Conservation (phyloP, 2,113 vertebrate species). For the Zingel zingel region DNA sequence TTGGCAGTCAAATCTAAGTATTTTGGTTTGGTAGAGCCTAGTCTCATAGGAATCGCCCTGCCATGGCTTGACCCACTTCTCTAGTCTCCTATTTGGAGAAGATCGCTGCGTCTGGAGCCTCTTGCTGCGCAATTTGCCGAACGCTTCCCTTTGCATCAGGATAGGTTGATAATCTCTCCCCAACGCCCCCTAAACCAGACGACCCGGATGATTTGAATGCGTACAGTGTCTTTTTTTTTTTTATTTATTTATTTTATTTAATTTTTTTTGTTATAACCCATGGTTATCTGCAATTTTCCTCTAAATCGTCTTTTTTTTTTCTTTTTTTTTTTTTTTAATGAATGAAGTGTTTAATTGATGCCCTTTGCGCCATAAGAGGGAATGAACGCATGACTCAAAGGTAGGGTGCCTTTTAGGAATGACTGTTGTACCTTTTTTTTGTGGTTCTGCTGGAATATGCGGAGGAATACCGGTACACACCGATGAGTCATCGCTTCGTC, state of each 20-base stretch:
- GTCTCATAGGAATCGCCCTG: slow-evolving; percentile 60
- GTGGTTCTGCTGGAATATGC: slow-evolving; percentile 56
- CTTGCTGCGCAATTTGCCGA: slow-evolving; percentile 64
- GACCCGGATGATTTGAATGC: slow-evolving; percentile 5
- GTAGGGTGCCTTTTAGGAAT: slow-evolving; percentile 46
- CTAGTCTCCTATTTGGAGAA: slow-evolving; percentile 58
- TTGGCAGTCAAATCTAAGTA: background rate
- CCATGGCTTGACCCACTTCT: slow-evolving; percentile 81
- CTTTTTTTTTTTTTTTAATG: slow-evolving; percentile 22
- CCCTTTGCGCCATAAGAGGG: slow-evolving; percentile 51
- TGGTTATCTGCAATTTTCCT: slow-evolving; percentile 58
- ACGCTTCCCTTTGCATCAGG: slow-evolving; percentile 16
- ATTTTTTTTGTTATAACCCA: background rate
- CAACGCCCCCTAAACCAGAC: background rate
- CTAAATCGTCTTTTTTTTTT: slow-evolving; percentile 36
- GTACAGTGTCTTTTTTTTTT: background rate
- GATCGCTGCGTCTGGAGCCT: slow-evolving; percentile 66
- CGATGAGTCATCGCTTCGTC: slow-evolving; percentile 73
- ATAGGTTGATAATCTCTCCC: slow-evolving; percentile 18
- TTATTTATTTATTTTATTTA: too few relatives aligned
- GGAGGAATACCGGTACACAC: slow-evolving; percentile 66
- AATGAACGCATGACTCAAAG: slow-evolving; percentile 36
- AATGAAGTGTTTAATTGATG: slow-evolving; percentile 57
- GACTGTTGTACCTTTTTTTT: slow-evolving; percentile 35
- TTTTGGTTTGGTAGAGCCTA: slow-evolving; percentile 26